Base-by-base conservation (phyloP, 2,113 vertebrate genomes). In the Hassar affinis region DNA sequence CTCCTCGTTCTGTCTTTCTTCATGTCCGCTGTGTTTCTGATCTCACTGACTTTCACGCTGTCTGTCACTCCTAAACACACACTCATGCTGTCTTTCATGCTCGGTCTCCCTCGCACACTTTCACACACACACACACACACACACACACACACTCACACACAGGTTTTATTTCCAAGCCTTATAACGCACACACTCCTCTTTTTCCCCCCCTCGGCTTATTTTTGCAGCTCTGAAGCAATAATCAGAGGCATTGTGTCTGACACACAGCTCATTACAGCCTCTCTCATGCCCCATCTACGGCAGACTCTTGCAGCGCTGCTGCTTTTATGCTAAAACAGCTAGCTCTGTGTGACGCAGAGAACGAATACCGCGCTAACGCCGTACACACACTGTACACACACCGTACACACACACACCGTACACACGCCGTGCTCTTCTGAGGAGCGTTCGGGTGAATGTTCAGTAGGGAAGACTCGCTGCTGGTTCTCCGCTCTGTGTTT, bases 161-260 rank as follows among this genome's bases (percentile, higher is more conserved):
- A 15, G 47, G 5, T 25, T 54, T 54, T 22, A 56, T 56, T 42
- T 57, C 11, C 2, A 38, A 52, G 57, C 54, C 88, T 79, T 88
- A 74, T 49, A 22, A 30, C 27, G 22, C 25, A 72, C 81, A 52
- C 69, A 86, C 66, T 75, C 52, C 54, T 42, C 64, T 47, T 78
- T 25, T 76, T 62, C 18, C 51, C 25, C 83, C 88, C 89, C 90
- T 88, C 87, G 77, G 87, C 87, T 77, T 81, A 82, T 79, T 88
- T 90, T 92, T 92, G 93, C 91, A 94, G 93, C 91, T 93, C 89
- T 81, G 88, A 92, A 89, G 91, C 90, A 90, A 91, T 94, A 93
- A 94, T 94, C 93, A 94, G 92, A 93, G 89, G 87, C 91, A 92
- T 90, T 92, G 89, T 84, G 79, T 69, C 79, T 87, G 83, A 85